Evolutionary conservation across 2,113 vertebrate species (phyloP).

Genomic region (Myiopsitta monachus): DNA sequence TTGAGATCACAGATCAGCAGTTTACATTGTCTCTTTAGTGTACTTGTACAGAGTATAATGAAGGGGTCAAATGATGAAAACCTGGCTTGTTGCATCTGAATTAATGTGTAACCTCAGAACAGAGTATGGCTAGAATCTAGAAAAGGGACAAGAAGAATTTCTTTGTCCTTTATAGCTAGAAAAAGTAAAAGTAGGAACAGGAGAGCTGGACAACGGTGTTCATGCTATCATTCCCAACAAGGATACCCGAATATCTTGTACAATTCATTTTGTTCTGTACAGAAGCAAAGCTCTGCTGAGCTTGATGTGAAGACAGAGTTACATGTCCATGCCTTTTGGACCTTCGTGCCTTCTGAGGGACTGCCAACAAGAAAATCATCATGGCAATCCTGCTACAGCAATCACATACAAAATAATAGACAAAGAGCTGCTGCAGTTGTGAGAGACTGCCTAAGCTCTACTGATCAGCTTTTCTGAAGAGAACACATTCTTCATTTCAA

Average conservation of each 20-base stretch:
- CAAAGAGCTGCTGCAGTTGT: neutral
- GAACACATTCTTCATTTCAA: neutral
- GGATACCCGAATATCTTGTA: neutral
- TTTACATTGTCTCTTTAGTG: neutral
- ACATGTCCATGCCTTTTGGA: neutral
- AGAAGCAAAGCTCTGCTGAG: neutral
- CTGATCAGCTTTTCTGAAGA: neutral
- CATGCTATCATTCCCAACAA: neutral
- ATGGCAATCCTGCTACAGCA: fast-evolving
- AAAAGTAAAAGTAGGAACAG: neutral
- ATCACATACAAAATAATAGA: neutral
- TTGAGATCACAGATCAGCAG: neutral
- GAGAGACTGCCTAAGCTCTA: neutral
- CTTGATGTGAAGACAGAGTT: neutral
- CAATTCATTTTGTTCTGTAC: neutral
- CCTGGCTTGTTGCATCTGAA: neutral
- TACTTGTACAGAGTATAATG: neutral
- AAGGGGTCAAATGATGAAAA: neutral
- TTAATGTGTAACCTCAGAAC: neutral
- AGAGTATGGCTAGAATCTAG: neutral
- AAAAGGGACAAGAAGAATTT: neutral
- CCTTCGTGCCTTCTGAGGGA: neutral
- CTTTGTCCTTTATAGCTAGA: neutral
- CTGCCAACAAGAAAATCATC: neutral
- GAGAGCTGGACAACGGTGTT: neutral